Evolutionary conservation across 2,113 vertebrate species (phyloP).

Genomic region (Lepidothrix coronata): DNA sequence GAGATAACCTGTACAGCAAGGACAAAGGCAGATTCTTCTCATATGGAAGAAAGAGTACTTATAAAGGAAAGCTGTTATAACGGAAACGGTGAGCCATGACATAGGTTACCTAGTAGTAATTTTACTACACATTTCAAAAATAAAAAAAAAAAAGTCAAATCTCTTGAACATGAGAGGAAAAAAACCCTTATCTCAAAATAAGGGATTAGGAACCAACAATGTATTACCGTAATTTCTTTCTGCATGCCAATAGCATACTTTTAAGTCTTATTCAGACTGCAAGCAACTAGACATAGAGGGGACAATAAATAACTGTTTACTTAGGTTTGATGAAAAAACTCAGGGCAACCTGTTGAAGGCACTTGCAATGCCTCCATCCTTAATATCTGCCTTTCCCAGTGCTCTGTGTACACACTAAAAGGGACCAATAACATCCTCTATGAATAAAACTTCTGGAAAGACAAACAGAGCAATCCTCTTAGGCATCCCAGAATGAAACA

Average conservation of each 20-base stretch:
- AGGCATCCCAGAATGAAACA: background rate
- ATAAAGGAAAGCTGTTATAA: background rate
- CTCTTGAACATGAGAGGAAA: background rate
- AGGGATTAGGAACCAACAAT: background rate
- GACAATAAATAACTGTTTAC: background rate
- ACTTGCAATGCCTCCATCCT: background rate
- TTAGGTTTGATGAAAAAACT: background rate
- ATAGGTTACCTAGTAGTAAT: background rate
- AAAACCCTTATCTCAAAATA: background rate
- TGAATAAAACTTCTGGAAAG: background rate
- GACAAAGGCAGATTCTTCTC: background rate
- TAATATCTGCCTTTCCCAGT: background rate
- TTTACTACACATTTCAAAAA: background rate
- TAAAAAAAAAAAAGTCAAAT: background rate
- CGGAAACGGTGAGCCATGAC: background rate
- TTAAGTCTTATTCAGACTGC: background rate
- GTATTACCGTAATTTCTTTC: background rate
- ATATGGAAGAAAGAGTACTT: background rate
- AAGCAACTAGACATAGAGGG: background rate
- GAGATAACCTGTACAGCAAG: no score
- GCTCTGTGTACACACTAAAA: background rate
- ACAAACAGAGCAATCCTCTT: background rate
- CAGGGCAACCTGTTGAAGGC: background rate
- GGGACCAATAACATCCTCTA: background rate
- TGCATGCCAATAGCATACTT: background rate